phyloP scores from a whole-genome alignment of 2,797 vertebrate genomes.

The Choloepus didactylus region DNA sequence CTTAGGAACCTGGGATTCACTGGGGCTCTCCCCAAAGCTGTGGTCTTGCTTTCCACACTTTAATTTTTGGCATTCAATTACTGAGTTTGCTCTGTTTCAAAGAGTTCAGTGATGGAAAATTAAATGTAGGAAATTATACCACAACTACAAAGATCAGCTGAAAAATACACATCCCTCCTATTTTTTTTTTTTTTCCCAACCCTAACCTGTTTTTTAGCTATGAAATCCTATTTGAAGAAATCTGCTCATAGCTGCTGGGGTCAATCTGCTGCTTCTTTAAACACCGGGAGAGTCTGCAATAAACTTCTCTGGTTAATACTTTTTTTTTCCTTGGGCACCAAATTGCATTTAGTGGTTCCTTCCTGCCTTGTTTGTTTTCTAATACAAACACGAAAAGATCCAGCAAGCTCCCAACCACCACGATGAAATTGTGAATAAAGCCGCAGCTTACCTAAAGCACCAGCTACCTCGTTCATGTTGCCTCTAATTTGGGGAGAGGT shows the following conservation, averaged over 20 bases:
- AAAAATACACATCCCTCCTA: neutral
- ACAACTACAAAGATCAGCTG: neutral
- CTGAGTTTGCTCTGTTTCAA: neutral
- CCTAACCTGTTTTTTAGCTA: neutral
- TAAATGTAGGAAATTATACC: neutral
- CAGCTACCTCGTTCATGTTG: neutral
- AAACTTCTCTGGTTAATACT: neutral
- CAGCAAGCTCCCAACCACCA: neutral
- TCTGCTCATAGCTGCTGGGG: neutral
- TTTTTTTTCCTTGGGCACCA: neutral
- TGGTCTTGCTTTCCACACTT: neutral
- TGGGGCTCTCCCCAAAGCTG: fast-evolving
- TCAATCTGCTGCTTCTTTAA: neutral
- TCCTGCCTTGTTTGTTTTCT: neutral
- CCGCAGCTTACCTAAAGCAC: neutral
- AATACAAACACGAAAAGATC: neutral
- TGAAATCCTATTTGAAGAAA: neutral
- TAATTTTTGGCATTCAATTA: neutral
- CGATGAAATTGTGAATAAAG: neutral
- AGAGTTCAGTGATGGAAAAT: neutral
- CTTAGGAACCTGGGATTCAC: neutral
- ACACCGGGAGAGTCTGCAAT: neutral
- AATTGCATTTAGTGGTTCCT: neutral
- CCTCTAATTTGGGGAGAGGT: neutral
- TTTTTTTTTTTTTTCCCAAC: neutral